Evolutionary conservation across 2,797 vertebrate species (phyloP).

Genomic region (Labeo calbasu): DNA sequence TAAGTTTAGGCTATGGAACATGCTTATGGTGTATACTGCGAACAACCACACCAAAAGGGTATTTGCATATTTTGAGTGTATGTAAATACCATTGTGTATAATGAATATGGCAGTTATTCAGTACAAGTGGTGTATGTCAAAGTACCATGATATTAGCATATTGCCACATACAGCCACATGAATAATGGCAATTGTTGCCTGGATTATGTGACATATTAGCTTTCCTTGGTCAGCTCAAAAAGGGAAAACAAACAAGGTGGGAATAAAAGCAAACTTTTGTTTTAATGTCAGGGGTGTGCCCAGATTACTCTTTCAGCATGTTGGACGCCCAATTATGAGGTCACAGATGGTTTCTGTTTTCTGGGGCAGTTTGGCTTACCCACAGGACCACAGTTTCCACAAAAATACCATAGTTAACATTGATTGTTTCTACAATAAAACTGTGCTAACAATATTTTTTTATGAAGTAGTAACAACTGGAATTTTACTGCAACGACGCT

Average conservation of each 20-base stretch:
- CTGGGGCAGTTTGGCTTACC: not conserved
- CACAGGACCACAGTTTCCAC: constrained; percentile 1
- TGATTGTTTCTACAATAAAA: not conserved
- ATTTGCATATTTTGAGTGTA: not conserved
- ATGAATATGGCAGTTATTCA: not conserved
- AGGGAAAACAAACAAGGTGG: not conserved
- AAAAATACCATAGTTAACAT: constrained; percentile 6
- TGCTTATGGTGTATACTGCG: not conserved
- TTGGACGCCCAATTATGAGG: constrained; percentile 1
- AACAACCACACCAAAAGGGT: not conserved
- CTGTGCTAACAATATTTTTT: not conserved
- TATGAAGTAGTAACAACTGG: not conserved
- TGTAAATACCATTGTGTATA: not conserved
- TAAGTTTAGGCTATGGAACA: not conserved
- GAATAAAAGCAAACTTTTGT: not conserved
- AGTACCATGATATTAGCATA: not conserved
- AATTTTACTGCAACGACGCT: not conserved
- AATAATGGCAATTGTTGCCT: too few species aligned
- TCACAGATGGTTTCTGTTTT: constrained; percentile 38
- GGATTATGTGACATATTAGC: not conserved
- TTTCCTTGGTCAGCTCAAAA: not conserved
- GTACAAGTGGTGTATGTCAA: not conserved
- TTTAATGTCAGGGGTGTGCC: not conserved
- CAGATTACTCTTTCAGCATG: constrained; percentile 3
- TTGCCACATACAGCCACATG: not conserved